Evolutionary conservation across 2,797 vertebrate species (phyloP).

Genomic region (Chelonia mydas): DNA sequence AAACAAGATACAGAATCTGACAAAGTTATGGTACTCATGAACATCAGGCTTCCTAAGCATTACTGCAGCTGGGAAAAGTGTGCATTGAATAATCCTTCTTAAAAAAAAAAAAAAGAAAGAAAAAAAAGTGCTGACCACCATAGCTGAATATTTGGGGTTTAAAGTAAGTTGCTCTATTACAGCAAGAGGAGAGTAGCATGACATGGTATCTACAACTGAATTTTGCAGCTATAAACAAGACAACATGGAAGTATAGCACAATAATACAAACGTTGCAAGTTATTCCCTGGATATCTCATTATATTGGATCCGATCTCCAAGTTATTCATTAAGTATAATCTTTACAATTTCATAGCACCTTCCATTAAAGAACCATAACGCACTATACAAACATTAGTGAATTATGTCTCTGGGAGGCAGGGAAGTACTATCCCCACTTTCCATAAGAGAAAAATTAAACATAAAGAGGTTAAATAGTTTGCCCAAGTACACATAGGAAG

Average conservation of each 20-base stretch:
- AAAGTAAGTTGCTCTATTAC: neutral
- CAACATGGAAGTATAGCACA: neutral
- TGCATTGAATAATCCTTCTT: fast-evolving
- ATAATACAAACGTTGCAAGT: conserved; percentile 22
- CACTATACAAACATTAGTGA: neutral
- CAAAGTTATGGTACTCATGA: neutral
- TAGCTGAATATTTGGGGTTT: neutral
- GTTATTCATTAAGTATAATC: neutral
- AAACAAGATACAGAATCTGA: neutral
- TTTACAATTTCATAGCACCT: neutral
- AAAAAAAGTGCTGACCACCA: no score
- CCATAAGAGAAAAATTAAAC: neutral
- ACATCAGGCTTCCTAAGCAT: neutral
- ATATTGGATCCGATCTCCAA: neutral
- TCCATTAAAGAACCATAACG: neutral
- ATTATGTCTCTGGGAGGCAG: neutral
- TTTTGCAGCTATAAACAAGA: neutral
- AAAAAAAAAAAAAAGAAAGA: no score
- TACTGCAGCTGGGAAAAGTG: neutral
- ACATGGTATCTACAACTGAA: conserved; percentile 8
- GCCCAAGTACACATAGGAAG: conserved; percentile 15
- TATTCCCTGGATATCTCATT: conserved; percentile 12
- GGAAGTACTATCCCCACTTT: neutral
- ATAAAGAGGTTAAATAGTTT: neutral
- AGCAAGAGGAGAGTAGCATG: neutral